These are phyloP conservation scores for Chaenogobius annularis DNA, from an alignment of 2,113 vertebrate genomes.

Conservation along the genomic window DNA sequence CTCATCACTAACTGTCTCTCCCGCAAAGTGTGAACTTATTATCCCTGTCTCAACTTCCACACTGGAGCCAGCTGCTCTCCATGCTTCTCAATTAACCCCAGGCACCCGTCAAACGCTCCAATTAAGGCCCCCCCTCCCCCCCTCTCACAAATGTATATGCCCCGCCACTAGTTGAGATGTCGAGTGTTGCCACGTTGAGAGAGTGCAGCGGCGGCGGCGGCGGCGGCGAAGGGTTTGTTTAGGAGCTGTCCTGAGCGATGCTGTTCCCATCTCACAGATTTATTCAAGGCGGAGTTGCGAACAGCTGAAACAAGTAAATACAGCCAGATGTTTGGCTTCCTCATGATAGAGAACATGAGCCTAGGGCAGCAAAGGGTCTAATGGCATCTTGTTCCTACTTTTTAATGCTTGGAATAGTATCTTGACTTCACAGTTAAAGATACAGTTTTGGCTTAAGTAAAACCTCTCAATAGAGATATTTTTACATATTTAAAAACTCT, in stretches of 20 bases:
- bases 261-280: slow-evolving; percentile 57
- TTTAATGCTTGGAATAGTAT: slow-evolving; percentile 49
- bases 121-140: slow-evolving; percentile 63
- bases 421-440: slow-evolving; percentile 61
- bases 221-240: slow-evolving; percentile 65
- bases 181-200: slow-evolving; percentile 26
- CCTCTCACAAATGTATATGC: slow-evolving; percentile 38
- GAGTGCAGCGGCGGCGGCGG: slow-evolving; percentile 10
- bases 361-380: slow-evolving; percentile 47
- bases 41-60: slow-evolving; percentile 71
- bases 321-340: slow-evolving; percentile 68
- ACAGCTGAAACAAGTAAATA: slow-evolving; percentile 70
- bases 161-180: slow-evolving; percentile 26
- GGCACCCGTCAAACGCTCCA: slow-evolving; percentile 67
- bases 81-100: slow-evolving; percentile 76
- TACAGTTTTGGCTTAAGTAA: slow-evolving; percentile 31
- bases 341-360: slow-evolving; percentile 34
- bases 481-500: not conserved
- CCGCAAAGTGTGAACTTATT: slow-evolving; percentile 75
- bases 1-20: slow-evolving; percentile 69
- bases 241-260: slow-evolving; percentile 60
- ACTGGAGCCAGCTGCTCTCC: slow-evolving; percentile 71
- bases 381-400: slow-evolving; percentile 57
- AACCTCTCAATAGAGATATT: not conserved
- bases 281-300: slow-evolving; percentile 56